Conservation (phyloP, 1,140 invertebrate genomes). For the Leguminivora glycinivorella region DNA sequence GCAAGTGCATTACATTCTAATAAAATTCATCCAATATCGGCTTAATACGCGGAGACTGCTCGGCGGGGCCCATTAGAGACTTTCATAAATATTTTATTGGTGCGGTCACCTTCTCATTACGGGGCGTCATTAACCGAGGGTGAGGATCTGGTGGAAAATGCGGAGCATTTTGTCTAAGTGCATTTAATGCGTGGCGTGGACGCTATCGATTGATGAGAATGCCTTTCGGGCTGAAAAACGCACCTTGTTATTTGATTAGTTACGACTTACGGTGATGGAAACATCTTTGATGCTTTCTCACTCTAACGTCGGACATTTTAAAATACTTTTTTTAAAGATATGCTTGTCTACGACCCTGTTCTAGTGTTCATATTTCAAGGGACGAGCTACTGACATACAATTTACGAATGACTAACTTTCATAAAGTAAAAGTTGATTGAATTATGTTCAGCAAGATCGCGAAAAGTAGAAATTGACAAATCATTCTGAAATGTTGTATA, state of each 20-base stretch:
- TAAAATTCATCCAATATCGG: constrained; percentile 28
- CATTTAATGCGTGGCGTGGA: constrained; percentile 5
- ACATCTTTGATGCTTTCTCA: too few relatives aligned
- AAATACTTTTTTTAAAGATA: too few relatives aligned
- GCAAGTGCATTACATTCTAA: constrained; percentile 29
- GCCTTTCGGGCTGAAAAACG: neutral
- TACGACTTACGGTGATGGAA: too few relatives aligned
- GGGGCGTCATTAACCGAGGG: constrained; percentile 25
- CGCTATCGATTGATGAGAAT: constrained; percentile 1
- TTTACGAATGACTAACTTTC: too few relatives aligned
- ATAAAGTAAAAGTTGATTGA: too few relatives aligned
- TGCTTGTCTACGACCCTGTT: too few relatives aligned
- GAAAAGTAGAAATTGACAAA: too few relatives aligned
- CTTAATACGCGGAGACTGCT: constrained; percentile 23
- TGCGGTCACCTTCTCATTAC: constrained; percentile 59
- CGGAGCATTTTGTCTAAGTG: constrained; percentile 14
- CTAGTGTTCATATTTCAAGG: too few relatives aligned
- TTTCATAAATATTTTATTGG: constrained; percentile 76
- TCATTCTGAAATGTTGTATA: too few relatives aligned
- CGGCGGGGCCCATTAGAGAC: constrained; percentile 64
- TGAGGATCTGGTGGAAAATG: constrained; percentile 1
- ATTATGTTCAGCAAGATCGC: too few relatives aligned
- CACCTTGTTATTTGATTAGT: neutral
- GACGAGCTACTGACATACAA: too few relatives aligned
- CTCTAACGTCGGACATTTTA: too few relatives aligned